Evolutionary conservation across 2,113 vertebrate species (phyloP).

Genomic region (Desmodus rotundus): DNA sequence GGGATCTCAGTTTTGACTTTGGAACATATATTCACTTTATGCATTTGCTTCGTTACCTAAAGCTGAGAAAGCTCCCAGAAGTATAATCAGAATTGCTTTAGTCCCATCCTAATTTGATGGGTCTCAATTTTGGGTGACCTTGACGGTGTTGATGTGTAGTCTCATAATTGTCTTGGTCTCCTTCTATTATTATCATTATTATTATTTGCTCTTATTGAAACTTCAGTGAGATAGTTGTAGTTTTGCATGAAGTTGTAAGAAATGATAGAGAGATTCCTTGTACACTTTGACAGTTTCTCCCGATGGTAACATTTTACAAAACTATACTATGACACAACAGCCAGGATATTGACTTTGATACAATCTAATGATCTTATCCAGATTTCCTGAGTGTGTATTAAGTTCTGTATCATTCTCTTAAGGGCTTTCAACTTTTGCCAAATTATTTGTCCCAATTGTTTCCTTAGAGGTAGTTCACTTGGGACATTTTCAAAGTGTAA

Average conservation of each 20-base stretch:
- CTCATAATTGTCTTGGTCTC: background rate
- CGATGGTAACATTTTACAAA: background rate
- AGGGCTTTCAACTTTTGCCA: background rate
- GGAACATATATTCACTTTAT: slow-evolving; percentile 20
- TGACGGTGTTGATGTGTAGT: slow-evolving; percentile 24
- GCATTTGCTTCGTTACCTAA: slow-evolving; percentile 9
- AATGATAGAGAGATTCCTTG: background rate
- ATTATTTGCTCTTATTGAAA: background rate
- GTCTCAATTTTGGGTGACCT: background rate
- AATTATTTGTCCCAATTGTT: background rate
- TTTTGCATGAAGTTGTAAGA: background rate
- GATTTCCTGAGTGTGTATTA: background rate
- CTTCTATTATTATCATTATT: background rate
- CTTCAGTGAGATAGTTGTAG: slow-evolving; percentile 37
- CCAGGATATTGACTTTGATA: background rate
- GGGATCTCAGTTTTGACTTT: slow-evolving; percentile 39
- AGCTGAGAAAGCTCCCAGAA: slow-evolving; percentile 20
- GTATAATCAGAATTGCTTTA: background rate
- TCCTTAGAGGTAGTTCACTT: background rate
- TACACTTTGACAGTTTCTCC: background rate
- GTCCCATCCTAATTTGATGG: background rate
- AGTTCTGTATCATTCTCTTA: background rate
- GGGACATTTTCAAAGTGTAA: background rate
- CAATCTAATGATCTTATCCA: background rate
- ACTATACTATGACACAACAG: background rate